phyloP scores from a whole-genome alignment of 1,140 invertebrate genomes.

The Drosophila ogumai region DNA sequence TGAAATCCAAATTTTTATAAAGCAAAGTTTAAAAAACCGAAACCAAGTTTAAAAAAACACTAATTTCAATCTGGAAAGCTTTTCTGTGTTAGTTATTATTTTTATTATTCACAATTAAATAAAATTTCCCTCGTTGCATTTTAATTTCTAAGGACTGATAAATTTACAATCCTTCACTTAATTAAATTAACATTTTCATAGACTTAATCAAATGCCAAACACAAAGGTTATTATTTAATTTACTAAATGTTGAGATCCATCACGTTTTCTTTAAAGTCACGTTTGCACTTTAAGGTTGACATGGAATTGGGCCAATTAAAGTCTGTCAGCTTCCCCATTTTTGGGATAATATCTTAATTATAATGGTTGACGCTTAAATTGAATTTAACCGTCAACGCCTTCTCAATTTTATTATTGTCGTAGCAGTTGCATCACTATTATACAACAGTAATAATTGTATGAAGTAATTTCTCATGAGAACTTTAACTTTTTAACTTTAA shows the following conservation, averaged over 20 bases:
- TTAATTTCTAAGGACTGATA: background rate
- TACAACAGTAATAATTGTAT: slow-evolving; percentile 1
- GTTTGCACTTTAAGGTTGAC: slow-evolving; percentile 8
- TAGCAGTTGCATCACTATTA: slow-evolving; percentile 2
- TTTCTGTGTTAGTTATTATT: no score
- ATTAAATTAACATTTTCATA: background rate
- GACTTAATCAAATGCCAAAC: background rate
- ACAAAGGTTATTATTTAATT: no score
- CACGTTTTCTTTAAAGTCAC: slow-evolving; percentile 10
- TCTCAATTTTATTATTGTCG: slow-evolving; percentile 10
- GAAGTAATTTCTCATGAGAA: background rate
- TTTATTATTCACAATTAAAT: no score
- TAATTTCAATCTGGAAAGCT: no score
- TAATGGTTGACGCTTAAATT: slow-evolving; percentile 8
- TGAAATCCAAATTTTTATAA: no score
- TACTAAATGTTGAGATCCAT: background rate
- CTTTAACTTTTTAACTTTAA: background rate
- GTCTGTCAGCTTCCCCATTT: slow-evolving; percentile 14
- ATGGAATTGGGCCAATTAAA: slow-evolving; percentile 25
- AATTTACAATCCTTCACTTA: background rate
- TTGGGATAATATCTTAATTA: slow-evolving; percentile 11
- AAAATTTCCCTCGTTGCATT: background rate
- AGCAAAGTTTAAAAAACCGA: no score
- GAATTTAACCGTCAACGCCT: slow-evolving; percentile 10
- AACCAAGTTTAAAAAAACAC: no score